phyloP scores from a whole-genome alignment of 1,140 invertebrate genomes.

The Caerostris extrusa region DNA sequence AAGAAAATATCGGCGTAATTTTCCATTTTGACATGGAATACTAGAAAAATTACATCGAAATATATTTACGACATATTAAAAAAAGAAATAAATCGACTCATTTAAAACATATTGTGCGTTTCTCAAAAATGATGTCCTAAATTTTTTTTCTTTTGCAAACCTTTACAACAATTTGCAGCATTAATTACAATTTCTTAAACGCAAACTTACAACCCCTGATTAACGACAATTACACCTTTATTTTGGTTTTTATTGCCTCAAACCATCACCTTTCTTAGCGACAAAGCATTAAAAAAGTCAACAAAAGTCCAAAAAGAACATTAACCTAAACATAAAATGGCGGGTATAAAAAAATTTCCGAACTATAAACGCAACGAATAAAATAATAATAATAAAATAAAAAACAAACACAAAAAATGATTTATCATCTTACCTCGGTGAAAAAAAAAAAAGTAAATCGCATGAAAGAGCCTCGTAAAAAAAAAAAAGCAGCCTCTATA shows the following conservation, averaged over 20 bases:
- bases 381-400: no score
- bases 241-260: neutral
- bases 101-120: constrained; percentile 1
- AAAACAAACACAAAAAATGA: constrained; percentile 47
- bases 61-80: neutral
- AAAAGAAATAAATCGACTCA: neutral
- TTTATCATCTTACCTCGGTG: constrained; percentile 14
- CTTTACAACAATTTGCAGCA: neutral
- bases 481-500: constrained; percentile 45
- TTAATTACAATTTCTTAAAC: constrained; percentile 37
- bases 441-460: constrained; percentile 49
- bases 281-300: neutral
- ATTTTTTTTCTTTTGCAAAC: neutral
- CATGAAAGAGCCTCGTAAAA: constrained; percentile 44
- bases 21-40: neutral
- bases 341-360: no score
- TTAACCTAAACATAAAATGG: constrained; percentile 5
- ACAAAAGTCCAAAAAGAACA: neutral
- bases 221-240: neutral
- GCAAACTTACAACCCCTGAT: constrained; percentile 12
- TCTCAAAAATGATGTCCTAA: neutral
- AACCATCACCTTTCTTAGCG: neutral
- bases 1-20: neutral
- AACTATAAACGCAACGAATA: no score
- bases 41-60: neutral